Percentiles rank a stretch among this genome's conserved stretches.
These are phyloP conservation scores for Hydrocynus forskahlii DNA, from an alignment of 2,797 vertebrate genomes.

Conservation along the genomic window DNA sequence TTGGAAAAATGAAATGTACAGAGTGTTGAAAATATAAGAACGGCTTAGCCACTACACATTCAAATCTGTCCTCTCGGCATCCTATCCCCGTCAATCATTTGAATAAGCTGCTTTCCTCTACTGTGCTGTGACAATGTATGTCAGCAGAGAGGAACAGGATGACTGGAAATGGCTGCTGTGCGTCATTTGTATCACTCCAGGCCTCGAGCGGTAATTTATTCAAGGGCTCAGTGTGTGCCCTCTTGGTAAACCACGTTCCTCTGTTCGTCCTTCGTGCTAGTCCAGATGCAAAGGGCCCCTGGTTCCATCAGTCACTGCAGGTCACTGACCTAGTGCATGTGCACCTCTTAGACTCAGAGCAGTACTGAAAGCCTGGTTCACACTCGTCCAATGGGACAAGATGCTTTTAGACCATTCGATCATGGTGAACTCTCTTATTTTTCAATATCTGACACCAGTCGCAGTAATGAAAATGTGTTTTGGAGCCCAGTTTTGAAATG, in stretches of 20 bases:
- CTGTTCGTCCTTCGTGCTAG: constrained; percentile 33
- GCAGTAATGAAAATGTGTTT: no score
- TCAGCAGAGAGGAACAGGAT: constrained; percentile 33
- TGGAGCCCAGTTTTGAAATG: no score
- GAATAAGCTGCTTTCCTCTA: constrained; percentile 55
- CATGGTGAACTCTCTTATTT: no score
- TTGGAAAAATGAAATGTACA: constrained; percentile 32
- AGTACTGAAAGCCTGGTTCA: not conserved
- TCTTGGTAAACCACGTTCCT: constrained; percentile 50
- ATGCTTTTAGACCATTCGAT: not conserved
- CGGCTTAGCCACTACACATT: constrained; percentile 41
- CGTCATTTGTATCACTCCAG: constrained; percentile 47
- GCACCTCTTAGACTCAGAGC: constrained; percentile 7
- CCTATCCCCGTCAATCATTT: constrained; percentile 42
- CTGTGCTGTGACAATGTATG: constrained; percentile 45
- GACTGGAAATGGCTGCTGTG: constrained; percentile 49
- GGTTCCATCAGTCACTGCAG: constrained; percentile 30
- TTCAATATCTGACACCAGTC: no score
- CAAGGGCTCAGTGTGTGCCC: constrained; percentile 49
- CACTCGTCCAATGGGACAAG: not conserved
- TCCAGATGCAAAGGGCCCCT: constrained; percentile 49
- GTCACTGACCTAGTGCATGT: constrained; percentile 32
- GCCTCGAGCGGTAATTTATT: constrained; percentile 57
- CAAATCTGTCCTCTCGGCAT: constrained; percentile 47
- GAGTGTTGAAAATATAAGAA: constrained; percentile 41